Percentiles rank a stretch among this genome's conserved stretches.
These are phyloP conservation scores for Paraescarpia echinospica DNA, from an alignment of 1,140 invertebrate species.

Conservation along the genomic window DNA sequence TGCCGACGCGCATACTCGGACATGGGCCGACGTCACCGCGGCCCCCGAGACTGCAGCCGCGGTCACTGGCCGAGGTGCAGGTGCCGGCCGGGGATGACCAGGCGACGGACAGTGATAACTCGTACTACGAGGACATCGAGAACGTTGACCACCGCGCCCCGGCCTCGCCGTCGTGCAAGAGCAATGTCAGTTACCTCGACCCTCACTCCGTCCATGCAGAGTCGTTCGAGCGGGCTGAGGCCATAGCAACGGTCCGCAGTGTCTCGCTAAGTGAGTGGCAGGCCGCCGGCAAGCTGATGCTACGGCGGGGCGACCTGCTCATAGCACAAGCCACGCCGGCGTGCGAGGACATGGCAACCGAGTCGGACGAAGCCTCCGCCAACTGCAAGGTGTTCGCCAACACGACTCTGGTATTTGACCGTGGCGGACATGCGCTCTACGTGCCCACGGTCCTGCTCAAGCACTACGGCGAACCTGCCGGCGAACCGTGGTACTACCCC, in stretches of 20 bases:
- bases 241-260: not conserved
- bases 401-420: conserved; percentile 22
- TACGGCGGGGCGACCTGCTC: conserved; percentile 16
- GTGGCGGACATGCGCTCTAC: conserved; percentile 26
- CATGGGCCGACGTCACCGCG: not conserved
- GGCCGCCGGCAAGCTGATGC: conserved; percentile 13
- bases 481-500: conserved; percentile 31
- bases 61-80: conserved; percentile 13
- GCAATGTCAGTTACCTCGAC: conserved; percentile 18
- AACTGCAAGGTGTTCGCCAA: not conserved
- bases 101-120: conserved; percentile 9
- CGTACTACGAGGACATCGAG: conserved; percentile 33
- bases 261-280: not conserved
- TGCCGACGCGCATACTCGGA: not conserved
- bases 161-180: not conserved
- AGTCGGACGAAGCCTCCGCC: not conserved
- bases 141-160: not conserved
- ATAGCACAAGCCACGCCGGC: conserved; percentile 8
- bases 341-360: not conserved
- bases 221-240: conserved; percentile 18
- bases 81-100: not conserved
- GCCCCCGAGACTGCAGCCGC: not conserved
- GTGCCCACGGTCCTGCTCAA: conserved; percentile 14
- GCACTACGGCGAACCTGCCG: conserved; percentile 27
- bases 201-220: not conserved